Percentiles rank a stretch among this genome's conserved stretches.
Conservation (phyloP, 2,113 vertebrate genomes). For the Carlito syrichta region DNA sequence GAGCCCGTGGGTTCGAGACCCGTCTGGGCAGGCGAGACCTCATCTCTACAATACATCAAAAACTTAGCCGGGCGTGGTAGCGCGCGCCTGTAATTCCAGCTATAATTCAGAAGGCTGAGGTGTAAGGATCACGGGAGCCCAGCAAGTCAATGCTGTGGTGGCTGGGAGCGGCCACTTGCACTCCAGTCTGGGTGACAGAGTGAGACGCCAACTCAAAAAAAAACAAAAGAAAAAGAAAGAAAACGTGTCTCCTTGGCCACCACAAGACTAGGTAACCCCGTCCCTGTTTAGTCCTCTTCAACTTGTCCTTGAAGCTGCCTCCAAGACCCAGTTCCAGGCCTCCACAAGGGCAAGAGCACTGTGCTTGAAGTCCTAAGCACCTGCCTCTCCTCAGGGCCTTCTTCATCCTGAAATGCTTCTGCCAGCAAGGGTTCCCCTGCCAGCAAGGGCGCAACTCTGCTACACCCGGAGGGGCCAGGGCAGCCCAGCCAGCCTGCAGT, state of each 20-base stretch:
- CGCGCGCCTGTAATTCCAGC: too few relatives aligned
- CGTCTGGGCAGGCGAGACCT: too few relatives aligned
- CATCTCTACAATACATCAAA: too few relatives aligned
- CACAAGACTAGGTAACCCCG: background rate
- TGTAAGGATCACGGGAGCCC: too few relatives aligned
- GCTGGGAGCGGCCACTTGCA: too few relatives aligned
- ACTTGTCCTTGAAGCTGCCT: background rate
- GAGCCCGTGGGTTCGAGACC: too few relatives aligned
- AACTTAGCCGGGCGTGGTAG: too few relatives aligned
- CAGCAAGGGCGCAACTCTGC: background rate
- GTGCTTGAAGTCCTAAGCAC: background rate
- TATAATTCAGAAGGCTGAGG: too few relatives aligned
- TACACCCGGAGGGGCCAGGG: background rate
- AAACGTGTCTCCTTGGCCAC: background rate
- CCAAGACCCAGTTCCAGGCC: background rate
- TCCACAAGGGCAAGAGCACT: background rate
- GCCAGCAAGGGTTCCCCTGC: background rate
- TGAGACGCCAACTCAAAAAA: too few relatives aligned
- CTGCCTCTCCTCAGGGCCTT: background rate
- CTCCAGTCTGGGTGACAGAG: too few relatives aligned
- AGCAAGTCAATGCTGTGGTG: too few relatives aligned
- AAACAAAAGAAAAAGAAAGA: too few relatives aligned
- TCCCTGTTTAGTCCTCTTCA: background rate
- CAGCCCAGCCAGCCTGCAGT: background rate
- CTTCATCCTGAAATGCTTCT: background rate